Evolutionary conservation across 1,140 invertebrate species (phyloP).

Genomic region (Macrobrachium nipponense): DNA sequence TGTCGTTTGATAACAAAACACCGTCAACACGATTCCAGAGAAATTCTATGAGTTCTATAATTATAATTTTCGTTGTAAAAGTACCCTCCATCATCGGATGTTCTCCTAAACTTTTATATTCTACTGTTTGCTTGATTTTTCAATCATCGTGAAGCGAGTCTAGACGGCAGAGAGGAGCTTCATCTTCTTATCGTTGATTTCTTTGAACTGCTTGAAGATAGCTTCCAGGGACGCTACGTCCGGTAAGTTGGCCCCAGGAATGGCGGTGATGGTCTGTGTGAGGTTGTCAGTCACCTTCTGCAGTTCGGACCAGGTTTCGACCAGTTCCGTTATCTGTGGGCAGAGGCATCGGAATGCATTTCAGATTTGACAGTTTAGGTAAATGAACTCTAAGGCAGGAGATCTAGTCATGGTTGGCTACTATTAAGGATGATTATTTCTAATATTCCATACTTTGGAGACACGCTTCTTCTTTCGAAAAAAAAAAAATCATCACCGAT

Average conservation of each 20-base stretch:
- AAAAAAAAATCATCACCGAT: no score
- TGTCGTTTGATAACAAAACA: no score
- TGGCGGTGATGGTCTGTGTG: slow-evolving; percentile 45
- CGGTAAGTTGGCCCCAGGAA: slow-evolving; percentile 42
- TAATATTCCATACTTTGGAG: no score
- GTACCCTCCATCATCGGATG: not conserved
- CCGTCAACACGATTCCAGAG: no score
- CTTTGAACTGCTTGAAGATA: slow-evolving; percentile 60
- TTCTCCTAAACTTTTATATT: not conserved
- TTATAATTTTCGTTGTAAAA: no score
- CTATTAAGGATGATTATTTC: no score
- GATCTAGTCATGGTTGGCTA: no score
- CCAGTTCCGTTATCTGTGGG: slow-evolving; percentile 57
- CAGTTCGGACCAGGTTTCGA: slow-evolving; percentile 54
- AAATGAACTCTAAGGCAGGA: no score
- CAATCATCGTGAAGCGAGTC: not conserved
- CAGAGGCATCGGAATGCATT: not conserved
- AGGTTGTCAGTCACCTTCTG: slow-evolving; percentile 51
- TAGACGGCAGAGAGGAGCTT: slow-evolving; percentile 56
- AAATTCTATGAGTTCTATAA: no score
- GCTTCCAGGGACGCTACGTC: slow-evolving; percentile 56
- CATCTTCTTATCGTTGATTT: slow-evolving; percentile 62
- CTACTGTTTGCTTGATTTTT: not conserved
- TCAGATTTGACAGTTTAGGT: no score
- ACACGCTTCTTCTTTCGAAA: no score